Conservation (phyloP, 2,797 vertebrate species). For the Rhynchonycteris naso region DNA sequence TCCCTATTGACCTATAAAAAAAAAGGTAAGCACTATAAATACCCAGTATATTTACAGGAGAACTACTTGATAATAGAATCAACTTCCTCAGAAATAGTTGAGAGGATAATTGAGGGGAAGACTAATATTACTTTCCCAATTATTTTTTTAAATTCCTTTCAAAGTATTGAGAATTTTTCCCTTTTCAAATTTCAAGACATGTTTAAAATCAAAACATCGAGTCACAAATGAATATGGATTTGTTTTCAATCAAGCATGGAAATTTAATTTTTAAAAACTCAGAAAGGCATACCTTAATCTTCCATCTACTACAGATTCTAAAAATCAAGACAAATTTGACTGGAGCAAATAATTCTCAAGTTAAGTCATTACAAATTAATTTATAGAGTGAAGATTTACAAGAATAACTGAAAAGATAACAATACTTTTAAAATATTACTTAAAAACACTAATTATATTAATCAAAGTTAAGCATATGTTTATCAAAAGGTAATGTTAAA, state of each 20-base stretch:
- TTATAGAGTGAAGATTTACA: not conserved
- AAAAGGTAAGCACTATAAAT: not conserved
- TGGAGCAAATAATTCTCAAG: not conserved
- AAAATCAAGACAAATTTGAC: not conserved
- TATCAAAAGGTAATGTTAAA: constrained; percentile 19
- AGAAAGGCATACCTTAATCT: not conserved
- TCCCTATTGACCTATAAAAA: constrained; percentile 8
- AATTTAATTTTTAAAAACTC: not conserved
- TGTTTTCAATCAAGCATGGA: not conserved
- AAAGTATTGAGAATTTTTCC: not conserved
- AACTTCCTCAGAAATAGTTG: constrained; percentile 27
- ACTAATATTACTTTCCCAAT: not conserved
- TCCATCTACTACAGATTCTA: not conserved
- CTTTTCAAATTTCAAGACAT: constrained; percentile 47
- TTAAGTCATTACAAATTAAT: not conserved
- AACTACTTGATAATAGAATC: not conserved
- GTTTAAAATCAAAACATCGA: not conserved
- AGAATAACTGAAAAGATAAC: not conserved
- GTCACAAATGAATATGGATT: not conserved
- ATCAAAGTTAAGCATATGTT: not conserved
- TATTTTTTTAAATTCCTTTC: constrained; percentile 21
- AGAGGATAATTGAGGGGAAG: not conserved
- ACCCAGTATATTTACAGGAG: not conserved
- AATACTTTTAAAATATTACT: not conserved
- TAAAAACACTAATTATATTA: not conserved